Evolutionary conservation across 1,140 invertebrate genomes (phyloP).

Genomic region (Zaprionus davidi): DNA sequence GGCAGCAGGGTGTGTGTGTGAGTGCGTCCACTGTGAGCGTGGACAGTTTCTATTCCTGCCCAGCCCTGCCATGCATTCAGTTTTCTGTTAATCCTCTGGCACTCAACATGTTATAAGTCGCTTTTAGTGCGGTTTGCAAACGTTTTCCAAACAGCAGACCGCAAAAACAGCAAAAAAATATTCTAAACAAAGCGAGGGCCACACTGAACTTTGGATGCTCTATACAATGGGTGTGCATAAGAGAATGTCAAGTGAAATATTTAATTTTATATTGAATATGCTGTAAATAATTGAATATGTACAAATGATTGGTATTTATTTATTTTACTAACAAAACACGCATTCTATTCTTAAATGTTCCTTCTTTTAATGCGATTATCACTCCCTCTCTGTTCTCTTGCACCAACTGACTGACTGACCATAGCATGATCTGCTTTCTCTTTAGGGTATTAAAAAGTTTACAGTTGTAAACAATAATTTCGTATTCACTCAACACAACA

Average conservation of each 20-base stretch:
- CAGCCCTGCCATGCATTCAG: conserved; percentile 37
- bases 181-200: conserved; percentile 15
- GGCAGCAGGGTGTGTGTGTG: neutral
- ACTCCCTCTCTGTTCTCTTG: neutral
- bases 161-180: conserved; percentile 24
- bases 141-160: conserved; percentile 68
- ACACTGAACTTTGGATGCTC: conserved; percentile 17
- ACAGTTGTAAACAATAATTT: conserved; percentile 84
- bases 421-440: neutral
- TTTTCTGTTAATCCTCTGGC: conserved; percentile 79
- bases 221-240: neutral
- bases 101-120: conserved; percentile 84
- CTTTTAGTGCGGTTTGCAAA: conserved; percentile 81
- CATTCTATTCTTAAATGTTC: neutral
- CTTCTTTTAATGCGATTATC: neutral
- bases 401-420: neutral
- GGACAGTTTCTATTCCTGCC: conserved; percentile 41
- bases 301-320: neutral
- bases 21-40: conserved; percentile 6
- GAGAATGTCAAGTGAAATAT: neutral
- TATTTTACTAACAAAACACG: neutral
- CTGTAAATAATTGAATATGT: neutral
- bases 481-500: conserved; percentile 77
- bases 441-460: conserved; percentile 70
- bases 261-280: neutral